These are phyloP conservation scores for Pseudorhiza aurosa DNA, from an alignment of 30 jellyfish, hydroid and myxozoan species.

Conservation along the genomic window DNA sequence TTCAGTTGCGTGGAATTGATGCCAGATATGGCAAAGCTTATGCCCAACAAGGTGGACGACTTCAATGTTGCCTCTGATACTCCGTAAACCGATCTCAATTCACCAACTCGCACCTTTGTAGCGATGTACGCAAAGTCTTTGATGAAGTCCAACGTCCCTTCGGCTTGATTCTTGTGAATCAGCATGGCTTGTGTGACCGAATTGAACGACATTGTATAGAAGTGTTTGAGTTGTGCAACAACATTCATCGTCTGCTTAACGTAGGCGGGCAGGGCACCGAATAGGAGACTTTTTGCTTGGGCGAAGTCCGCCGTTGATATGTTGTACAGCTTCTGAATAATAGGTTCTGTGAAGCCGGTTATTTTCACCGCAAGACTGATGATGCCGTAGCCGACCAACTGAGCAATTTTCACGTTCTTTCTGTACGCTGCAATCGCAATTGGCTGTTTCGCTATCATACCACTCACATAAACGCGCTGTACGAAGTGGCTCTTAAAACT, in stretches of 20 bases:
- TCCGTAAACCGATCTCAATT: background rate
- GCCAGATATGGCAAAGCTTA: background rate
- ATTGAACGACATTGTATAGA: constrained; percentile 25
- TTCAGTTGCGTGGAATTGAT: background rate
- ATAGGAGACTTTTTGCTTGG: background rate
- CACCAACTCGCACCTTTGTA: background rate
- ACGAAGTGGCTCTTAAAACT: background rate
- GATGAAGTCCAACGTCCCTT: constrained; percentile 4
- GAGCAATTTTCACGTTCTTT: background rate
- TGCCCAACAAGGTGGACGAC: background rate
- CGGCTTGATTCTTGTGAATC: constrained; percentile 9
- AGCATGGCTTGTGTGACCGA: constrained; percentile 14
- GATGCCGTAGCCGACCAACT: background rate
- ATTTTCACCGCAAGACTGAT: background rate
- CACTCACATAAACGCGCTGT: too few relatives aligned
- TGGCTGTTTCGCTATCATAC: background rate
- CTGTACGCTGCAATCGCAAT: background rate
- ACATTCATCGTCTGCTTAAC: constrained; percentile 1
- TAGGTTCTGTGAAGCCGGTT: constrained; percentile 5
- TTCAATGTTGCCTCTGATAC: background rate
- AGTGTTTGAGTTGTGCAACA: background rate
- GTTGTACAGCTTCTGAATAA: background rate
- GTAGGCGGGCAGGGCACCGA: background rate
- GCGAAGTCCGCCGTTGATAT: background rate
- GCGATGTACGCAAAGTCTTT: background rate